These are phyloP conservation scores for Amyelois transitella DNA, from an alignment of 1,140 invertebrate genomes.

Conservation along the genomic window DNA sequence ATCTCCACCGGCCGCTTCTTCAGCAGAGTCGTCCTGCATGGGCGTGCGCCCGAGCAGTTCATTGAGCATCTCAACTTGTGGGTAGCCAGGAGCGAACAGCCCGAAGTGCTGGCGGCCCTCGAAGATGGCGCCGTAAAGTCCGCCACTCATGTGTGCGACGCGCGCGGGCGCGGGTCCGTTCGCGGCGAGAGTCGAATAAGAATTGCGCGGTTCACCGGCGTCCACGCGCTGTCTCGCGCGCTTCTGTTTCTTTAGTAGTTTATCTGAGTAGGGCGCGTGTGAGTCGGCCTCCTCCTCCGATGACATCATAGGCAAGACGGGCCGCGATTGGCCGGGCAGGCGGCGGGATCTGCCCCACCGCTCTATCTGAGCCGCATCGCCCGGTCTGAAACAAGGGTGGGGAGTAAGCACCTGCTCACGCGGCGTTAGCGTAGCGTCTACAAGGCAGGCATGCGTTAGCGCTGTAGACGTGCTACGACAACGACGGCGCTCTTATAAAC, in stretches of 20 bases:
- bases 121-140: constrained; percentile 88
- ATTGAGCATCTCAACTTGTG: constrained; percentile 89
- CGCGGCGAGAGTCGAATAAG: constrained; percentile 91
- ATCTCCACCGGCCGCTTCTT: constrained; percentile 75
- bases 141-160: constrained; percentile 84
- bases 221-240: constrained; percentile 94
- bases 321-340: constrained; percentile 79
- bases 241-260: constrained; percentile 91
- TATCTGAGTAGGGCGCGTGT: constrained; percentile 93
- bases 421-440: constrained; percentile 11
- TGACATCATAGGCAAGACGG: constrained; percentile 90
- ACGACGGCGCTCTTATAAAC: not conserved
- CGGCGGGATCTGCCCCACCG: constrained; percentile 70
- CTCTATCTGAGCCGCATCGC: constrained; percentile 66
- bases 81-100: constrained; percentile 85
- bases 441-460: constrained; percentile 16
- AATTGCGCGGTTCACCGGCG: constrained; percentile 94
- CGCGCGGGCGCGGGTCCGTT: constrained; percentile 88
- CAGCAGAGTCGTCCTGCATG: constrained; percentile 79
- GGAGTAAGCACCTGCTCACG: constrained; percentile 59
- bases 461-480: constrained; percentile 24
- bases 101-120: constrained; percentile 84
- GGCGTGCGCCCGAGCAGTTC: constrained; percentile 85
- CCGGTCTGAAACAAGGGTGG: constrained; percentile 63
- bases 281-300: constrained; percentile 93